These are phyloP conservation scores for Brachynemurus nebulosus DNA, from an alignment of 2,888 invertebrate genomes.

Conservation along the genomic window DNA sequence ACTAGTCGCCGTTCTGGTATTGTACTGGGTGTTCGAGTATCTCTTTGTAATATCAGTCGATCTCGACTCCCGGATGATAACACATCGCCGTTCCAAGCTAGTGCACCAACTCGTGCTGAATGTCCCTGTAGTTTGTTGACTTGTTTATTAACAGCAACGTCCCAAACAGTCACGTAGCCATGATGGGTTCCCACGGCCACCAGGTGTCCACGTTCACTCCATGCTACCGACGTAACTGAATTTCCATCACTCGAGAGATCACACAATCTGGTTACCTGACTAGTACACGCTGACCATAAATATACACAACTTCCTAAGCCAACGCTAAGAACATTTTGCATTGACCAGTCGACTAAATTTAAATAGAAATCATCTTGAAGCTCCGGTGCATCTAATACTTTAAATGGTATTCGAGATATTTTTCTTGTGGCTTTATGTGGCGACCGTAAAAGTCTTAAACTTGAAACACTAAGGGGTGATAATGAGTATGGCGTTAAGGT, in stretches of 20 bases:
- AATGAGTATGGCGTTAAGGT: constrained; percentile 80
- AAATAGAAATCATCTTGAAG: constrained; percentile 98
- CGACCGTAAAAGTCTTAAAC: constrained; percentile 84
- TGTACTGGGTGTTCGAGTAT: constrained; percentile 71
- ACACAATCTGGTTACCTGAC: constrained; percentile 92
- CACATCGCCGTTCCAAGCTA: constrained; percentile 97
- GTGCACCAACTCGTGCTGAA: constrained; percentile 80
- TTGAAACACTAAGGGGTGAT: constrained; percentile 90
- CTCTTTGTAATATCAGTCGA: constrained; percentile 83
- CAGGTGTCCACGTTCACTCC: constrained; percentile 93
- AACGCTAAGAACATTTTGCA: constrained; percentile 95
- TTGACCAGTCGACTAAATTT: constrained; percentile 98
- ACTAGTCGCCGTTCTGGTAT: constrained; percentile 70
- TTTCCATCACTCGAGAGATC: constrained; percentile 88
- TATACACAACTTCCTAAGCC: constrained; percentile 97
- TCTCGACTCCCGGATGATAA: constrained; percentile 92
- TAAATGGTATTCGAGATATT: constrained; percentile 97
- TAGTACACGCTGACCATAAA: constrained; percentile 97
- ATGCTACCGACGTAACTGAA: constrained; percentile 94
- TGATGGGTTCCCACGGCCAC: constrained; percentile 98
- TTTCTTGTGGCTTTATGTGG: constrained; percentile 96
- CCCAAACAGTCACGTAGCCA: constrained; percentile 97
- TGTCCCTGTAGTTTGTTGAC: constrained; percentile 85
- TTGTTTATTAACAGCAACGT: constrained; percentile 86
- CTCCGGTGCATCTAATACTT: constrained; percentile 92